Conservation (phyloP, 2,797 vertebrate species). For the Pseudochaenichthys georgianus region DNA sequence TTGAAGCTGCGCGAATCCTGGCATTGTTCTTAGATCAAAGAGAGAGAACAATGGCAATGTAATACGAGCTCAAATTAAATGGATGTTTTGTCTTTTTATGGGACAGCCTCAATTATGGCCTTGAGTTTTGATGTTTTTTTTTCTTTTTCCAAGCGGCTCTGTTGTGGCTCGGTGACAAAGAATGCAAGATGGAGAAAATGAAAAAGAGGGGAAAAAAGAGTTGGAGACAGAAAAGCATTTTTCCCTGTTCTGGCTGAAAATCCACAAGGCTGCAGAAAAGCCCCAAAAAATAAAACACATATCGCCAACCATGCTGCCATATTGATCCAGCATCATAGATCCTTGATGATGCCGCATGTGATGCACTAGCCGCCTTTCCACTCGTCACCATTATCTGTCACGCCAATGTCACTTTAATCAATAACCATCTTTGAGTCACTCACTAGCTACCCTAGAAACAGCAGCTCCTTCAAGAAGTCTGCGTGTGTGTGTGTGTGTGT, state of each 20-base stretch:
- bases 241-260: conserved; percentile 22
- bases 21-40: conserved; percentile 75
- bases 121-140: conserved; percentile 58
- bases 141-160: conserved; percentile 14
- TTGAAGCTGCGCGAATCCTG: conserved; percentile 53
- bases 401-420: conserved; percentile 60
- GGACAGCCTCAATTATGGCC: conserved; percentile 64
- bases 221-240: neutral
- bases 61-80: conserved; percentile 70
- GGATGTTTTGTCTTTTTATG: conserved; percentile 69
- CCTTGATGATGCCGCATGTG: conserved; percentile 40
- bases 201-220: neutral
- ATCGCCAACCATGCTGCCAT: conserved; percentile 28
- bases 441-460: neutral
- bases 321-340: conserved; percentile 59
- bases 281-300: conserved; percentile 36
- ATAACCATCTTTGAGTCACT: conserved; percentile 64
- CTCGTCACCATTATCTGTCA: conserved; percentile 62
- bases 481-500: conserved; percentile 8
- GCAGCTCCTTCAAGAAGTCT: conserved; percentile 33
- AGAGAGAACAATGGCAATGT: conserved; percentile 59
- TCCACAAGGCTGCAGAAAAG: conserved; percentile 43
- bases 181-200: conserved; percentile 17
- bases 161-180: conserved; percentile 40
- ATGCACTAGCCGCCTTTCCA: conserved; percentile 7